phyloP scores from a whole-genome alignment of 2,113 vertebrate genomes.

The Panthera tigris region DNA sequence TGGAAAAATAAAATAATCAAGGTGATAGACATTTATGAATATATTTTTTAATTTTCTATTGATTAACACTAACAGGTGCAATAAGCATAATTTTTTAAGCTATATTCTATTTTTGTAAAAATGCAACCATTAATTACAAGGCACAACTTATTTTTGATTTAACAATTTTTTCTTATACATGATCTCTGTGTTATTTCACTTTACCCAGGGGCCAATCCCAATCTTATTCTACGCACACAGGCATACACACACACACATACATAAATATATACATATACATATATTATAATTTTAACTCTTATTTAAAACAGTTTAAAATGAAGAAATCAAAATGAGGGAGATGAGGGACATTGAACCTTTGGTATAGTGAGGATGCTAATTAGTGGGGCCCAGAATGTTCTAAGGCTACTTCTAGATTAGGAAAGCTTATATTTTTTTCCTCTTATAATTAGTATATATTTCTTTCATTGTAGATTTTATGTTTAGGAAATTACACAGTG shows the following conservation, averaged over 20 bases:
- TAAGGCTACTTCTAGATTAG: background rate
- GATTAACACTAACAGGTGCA: background rate
- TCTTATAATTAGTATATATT: background rate
- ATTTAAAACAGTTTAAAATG: background rate
- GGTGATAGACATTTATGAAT: background rate
- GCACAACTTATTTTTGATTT: background rate
- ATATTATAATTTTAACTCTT: background rate
- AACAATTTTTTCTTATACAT: background rate
- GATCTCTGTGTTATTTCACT: background rate
- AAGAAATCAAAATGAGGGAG: background rate
- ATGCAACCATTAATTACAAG: background rate
- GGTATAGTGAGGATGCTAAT: background rate
- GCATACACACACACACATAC: background rate
- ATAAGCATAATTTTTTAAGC: background rate
- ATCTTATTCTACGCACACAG: background rate
- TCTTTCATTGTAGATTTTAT: background rate
- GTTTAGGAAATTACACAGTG: background rate
- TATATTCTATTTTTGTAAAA: background rate
- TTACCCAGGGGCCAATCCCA: background rate
- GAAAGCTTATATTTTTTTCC: background rate
- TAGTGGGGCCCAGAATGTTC: background rate
- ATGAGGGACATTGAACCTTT: background rate
- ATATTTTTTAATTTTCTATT: background rate
- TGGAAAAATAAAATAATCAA: slow-evolving; percentile 1
- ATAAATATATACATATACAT: background rate